Base-by-base conservation (phyloP, 2,888 invertebrate species). In the Mesodorylaimus sp. region DNA sequence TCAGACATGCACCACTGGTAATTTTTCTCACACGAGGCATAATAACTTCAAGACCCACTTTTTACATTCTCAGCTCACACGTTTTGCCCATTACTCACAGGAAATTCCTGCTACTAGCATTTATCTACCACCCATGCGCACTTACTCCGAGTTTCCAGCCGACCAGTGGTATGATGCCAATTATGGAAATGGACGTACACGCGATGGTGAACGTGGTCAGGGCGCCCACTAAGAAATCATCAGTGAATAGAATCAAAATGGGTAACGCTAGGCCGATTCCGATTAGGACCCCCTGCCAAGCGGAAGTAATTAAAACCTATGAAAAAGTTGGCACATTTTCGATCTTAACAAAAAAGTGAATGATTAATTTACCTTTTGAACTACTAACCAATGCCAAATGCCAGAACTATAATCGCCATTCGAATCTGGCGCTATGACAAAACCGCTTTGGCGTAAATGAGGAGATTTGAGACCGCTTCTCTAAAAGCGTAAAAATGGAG, bases 91-190 rank as follows among this genome's bases (percentile, higher is more conserved):
- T n/a, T n/a, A n/a, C n/a, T n/a, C n/a, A n/a, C n/a, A n/a, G n/a
- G n/a, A n/a, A n/a, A n/a, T n/a, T n/a, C n/a, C n/a, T n/a, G n/a
- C n/a, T n/a, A n/a, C n/a, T n/a, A n/a, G n/a, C n/a, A n/a, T n/a
- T n/a, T n/a, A n/a, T n/a, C n/a, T n/a, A n/a, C n/a, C n/a, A n/a
- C 13, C 43, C 43, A 10, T 42, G 7, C 16, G 10, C 10, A 57
- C 61, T 56, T 57, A 66, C 66, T 54, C 66, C 66, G 1, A 66
- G 56, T 52, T 61, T 63, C 65, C 65, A 66, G 0, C 66, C 66
- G 2, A 55, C 58, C 13, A 65, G 41, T 1, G 65, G 63, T 26
- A 66, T 63, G 32, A 63, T 51, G 2, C 61, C 66, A 13, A 66
- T 51, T 19, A 66, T 63, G 49, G 59, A 59, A 1, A 58, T 55